Evolutionary conservation across 2,888 invertebrate genomes (phyloP).

Genomic region (Azorinus chamasolen): DNA sequence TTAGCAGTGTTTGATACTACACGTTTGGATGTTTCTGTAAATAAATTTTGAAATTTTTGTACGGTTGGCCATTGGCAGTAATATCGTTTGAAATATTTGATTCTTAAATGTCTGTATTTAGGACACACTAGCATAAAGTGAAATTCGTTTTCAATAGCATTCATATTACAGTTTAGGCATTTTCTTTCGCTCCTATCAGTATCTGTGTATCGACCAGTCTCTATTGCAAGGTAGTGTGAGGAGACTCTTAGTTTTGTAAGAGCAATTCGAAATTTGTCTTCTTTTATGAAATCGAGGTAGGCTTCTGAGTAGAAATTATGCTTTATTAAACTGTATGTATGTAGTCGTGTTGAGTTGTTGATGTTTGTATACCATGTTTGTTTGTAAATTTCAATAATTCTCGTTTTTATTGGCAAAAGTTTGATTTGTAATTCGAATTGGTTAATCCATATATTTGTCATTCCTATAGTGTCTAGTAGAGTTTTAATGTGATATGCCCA

Average conservation of each 20-base stretch:
- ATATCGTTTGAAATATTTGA: neutral
- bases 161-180: too few species aligned
- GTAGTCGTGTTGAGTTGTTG: constrained; percentile 15
- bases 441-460: constrained; percentile 21
- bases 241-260: constrained; percentile 26
- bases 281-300: constrained; percentile 4
- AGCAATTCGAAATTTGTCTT: constrained; percentile 8
- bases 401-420: constrained; percentile 5
- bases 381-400: constrained; percentile 21
- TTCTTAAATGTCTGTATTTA: too few species aligned
- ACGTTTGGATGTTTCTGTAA: too few species aligned
- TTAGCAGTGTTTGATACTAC: too few species aligned
- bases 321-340: constrained; percentile 10
- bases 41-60: too few species aligned
- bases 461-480: neutral
- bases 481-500: constrained; percentile 28
- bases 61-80: neutral
- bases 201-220: too few species aligned
- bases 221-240: neutral
- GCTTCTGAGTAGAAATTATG: constrained; percentile 7
- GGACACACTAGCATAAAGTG: neutral
- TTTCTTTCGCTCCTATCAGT: too few species aligned
- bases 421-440: neutral
- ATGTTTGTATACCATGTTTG: constrained; percentile 12
- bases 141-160: too few species aligned